Base-by-base conservation (phyloP, 2,113 vertebrate genomes). In the Silurus asotus region DNA sequence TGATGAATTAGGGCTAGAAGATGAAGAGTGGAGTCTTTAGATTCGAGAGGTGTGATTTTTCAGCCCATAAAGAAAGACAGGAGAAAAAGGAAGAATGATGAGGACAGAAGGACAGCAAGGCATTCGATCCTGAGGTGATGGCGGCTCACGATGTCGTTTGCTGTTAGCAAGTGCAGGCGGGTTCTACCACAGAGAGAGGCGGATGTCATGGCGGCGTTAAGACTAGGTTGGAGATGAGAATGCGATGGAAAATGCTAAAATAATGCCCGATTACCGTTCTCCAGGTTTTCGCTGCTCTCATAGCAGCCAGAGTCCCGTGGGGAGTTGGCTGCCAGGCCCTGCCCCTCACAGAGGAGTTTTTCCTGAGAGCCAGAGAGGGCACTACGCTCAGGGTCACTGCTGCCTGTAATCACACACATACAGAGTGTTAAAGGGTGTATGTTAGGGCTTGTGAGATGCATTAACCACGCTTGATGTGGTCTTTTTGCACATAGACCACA, bases 231-330 rank as follows among this genome's bases (percentile, higher is more conserved):
- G 74, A 85, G 79, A 88, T 79, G 88, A 53, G 56, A 81, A 37
- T 84, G 89, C 81, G 72, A 84, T 84, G 88, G 76, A 87, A 83
- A 6, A 86, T 65, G 72, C 90, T 93, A 93, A 75, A 79, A 86
- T 72, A 89, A 87, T 90, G 81, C 82, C 61, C 89, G 89, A 92
- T 96, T 99, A 99, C 98, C 98, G 77, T 98, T 98, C 89, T 98
- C 97, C 92, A 99, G 94, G 93, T 98, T 97, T 94, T 99, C 98
- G 81, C 95, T 99, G 96, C 97, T 98, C 93, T 99, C 98, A 0
- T 98, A 99, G 95, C 98, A 99, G 25, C 98, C 98, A 0, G 98
- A 99, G 93, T 99, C 98, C 69, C 98, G 94, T 0, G 98, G 98
- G 85, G 97, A 98, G 92, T 97, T 96, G 51, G 96, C 96, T 0